Base-by-base conservation (phyloP, 2,113 vertebrate genomes). In the Petromus typicus region DNA sequence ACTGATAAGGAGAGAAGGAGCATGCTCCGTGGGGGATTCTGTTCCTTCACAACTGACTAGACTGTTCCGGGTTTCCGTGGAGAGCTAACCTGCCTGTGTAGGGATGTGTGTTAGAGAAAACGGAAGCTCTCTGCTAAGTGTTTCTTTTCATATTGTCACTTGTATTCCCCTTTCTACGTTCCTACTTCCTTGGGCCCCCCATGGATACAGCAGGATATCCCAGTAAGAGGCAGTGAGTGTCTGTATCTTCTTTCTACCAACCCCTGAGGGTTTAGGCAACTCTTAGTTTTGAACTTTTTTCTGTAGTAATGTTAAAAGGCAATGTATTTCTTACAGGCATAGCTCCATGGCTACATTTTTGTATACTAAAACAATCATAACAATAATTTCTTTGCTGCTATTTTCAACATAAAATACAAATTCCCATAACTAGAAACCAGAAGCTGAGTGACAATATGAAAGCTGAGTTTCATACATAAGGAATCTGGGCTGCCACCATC, bases 401-500 rank as follows among this genome's bases (percentile, higher is more conserved):
- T 83, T 95, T 95, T 89, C 43, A 56, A 80, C 67, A 69, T 23
- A 30, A 32, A 75, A 45, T 48, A 66, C 30, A 56, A 75, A 71
- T 61, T 57, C 45, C 16, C 64, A 54, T 54, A 45, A 63, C 54
- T 92, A 87, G 81, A 95, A 69, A 51, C 1, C 51, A 79, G 27
- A 86, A 56, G 25, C 6, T 37, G 30, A 85, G 7, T 23, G 10
- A 85, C 16, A 25, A 30, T 48, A 48, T 17, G 43, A 76, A 48
- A 76, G 73, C 43, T 45, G 43, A 7, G 34, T 54, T 90, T 81
- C 99, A 0, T 99, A 99, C 99, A 63, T 99, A 99, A 59, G 99
- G 99, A 63, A 99, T 99, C 11, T 13, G 2, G 30, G 99, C 99
- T 3, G 23, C 86, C 89, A 63, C 98, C 99, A 99, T 99, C 0